Percentiles rank a stretch among this genome's conserved stretches.
These are phyloP conservation scores for Nasonovia ribisnigri DNA, from an alignment of 2,888 invertebrate species.

Conservation along the genomic window DNA sequence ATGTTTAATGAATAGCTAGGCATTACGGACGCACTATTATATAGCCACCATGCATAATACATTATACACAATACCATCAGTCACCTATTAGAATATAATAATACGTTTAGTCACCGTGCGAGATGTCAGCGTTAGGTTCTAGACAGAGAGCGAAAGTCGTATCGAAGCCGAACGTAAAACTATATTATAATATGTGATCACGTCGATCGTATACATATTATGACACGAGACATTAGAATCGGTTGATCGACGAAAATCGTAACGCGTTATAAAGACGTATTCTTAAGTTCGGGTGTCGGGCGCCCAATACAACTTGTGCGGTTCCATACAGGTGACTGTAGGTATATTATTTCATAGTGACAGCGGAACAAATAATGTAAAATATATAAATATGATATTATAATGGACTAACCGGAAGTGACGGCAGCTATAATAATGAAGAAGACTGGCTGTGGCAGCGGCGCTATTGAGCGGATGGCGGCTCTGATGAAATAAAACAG, in stretches of 20 bases:
- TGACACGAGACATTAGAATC: too few species aligned
- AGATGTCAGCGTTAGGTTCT: neutral
- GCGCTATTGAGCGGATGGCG: neutral
- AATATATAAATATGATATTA: neutral
- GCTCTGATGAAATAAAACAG: neutral
- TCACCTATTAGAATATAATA: neutral
- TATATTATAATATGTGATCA: neutral
- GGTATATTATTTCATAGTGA: neutral
- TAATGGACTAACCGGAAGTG: constrained; percentile 23
- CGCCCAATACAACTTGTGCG: neutral
- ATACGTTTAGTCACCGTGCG: neutral
- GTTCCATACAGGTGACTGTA: neutral
- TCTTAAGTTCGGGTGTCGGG: too few species aligned
- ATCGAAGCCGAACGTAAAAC: neutral
- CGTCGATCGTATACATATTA: neutral
- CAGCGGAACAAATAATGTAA: neutral
- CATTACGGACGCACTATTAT: neutral
- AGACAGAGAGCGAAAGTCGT: neutral
- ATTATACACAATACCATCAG: neutral
- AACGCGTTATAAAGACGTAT: neutral
- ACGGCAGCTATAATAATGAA: neutral
- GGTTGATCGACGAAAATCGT: neutral
- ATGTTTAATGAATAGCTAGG: constrained; percentile 19
- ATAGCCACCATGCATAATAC: neutral
- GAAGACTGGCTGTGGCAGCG: neutral